Evolutionary conservation across 2,888 invertebrate species (phyloP), one percentile per base, ranked within the genome.

Genomic region (Priocnemis perturbator): DNA sequence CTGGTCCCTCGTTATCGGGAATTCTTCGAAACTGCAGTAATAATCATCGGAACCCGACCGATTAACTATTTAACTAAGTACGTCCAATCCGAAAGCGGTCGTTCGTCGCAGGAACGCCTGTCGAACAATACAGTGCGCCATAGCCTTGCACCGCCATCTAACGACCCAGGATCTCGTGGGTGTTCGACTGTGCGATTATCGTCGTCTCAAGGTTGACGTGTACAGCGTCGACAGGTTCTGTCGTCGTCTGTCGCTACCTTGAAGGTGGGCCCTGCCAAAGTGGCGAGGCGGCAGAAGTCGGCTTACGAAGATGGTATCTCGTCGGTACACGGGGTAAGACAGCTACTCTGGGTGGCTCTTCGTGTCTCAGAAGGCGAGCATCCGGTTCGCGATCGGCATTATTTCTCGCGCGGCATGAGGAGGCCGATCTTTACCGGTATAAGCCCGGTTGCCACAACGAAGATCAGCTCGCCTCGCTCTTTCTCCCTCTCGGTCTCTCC

Each of bases 301-400:
- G 37, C 19, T 65, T 45, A 21, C 30, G 21, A 66, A 81, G 85
- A 86, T 85, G 63, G 77, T 85, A 85, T 86, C 85, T 80, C 64
- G 67, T 67, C 69, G 72, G 65, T 78, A 78, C 76, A 81, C 77
- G 74, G 81, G 79, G 79, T 82, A 78, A 77, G 77, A 80, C 83
- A 80, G 78, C 81, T 70, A 53, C 70, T 66, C 77, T 82, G 81
- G 83, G 83, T 84, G 83, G 83, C 77, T 84, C 69, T 79, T 81
- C 83, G 85, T 83, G 82, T 19, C 50, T 19, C 50, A 14, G 50
- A 19, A 45, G 59, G 75, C 78, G 62, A 57, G 62, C 81, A 87
- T 88, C 87, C 87, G 87, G 87, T 84, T 88, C 85, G 78, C 81
- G 81, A 81, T 85, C 81, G 82, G 78, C 83, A 84, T 86, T 86